Conservation (phyloP, 1,140 invertebrate genomes). For the Lineus longissimus region DNA sequence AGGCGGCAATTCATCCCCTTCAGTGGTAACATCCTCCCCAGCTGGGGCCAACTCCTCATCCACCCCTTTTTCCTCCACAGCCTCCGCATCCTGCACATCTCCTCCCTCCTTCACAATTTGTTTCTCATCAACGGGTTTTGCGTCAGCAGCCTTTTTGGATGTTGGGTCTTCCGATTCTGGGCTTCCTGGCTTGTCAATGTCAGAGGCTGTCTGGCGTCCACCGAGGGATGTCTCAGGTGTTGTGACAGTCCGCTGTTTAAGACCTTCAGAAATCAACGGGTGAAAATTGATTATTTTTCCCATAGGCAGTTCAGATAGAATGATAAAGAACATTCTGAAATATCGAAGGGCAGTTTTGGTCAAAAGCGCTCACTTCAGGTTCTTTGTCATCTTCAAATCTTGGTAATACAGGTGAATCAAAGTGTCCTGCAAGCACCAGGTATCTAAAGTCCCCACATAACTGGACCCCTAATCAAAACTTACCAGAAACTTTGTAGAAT, state of each 20-base stretch:
- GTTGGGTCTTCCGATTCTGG: slow-evolving; percentile 23
- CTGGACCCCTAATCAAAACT: too few relatives aligned
- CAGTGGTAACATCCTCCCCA: slow-evolving; percentile 9
- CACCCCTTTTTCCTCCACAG: slow-evolving; percentile 6
- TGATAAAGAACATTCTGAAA: too few relatives aligned
- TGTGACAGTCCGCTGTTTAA: slow-evolving; percentile 39
- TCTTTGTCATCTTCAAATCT: too few relatives aligned
- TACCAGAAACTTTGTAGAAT: slow-evolving; percentile 46
- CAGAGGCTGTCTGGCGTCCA: slow-evolving; percentile 31
- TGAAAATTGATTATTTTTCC: background rate
- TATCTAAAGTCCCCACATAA: too few relatives aligned
- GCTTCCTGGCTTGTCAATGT: slow-evolving; percentile 28
- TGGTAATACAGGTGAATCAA: too few relatives aligned
- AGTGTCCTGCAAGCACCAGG: too few relatives aligned
- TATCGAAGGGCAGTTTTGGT: too few relatives aligned
- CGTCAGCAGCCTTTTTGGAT: background rate
- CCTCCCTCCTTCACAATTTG: too few relatives aligned
- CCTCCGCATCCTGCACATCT: background rate
- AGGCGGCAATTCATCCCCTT: slow-evolving; percentile 10
- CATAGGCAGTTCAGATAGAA: too few relatives aligned
- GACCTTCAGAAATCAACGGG: slow-evolving; percentile 20
- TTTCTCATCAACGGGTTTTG: background rate
- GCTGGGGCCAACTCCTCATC: background rate
- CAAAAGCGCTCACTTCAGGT: too few relatives aligned
- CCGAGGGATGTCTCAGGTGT: slow-evolving; percentile 44